Evolutionary conservation across 2,888 invertebrate species (phyloP).

Genomic region (Rhogogaster chlorosoma): DNA sequence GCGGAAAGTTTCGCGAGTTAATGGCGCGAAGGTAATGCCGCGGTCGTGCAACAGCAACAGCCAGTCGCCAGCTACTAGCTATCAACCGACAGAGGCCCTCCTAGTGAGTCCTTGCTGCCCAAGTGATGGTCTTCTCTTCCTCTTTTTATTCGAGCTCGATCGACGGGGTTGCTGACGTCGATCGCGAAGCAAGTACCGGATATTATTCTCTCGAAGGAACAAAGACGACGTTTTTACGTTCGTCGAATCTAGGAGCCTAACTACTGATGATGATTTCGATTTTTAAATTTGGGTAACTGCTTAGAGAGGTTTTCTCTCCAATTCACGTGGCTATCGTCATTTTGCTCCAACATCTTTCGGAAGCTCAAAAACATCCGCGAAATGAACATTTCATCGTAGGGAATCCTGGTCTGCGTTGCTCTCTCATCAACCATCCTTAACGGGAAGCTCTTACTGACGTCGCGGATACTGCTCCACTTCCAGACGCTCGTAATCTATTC

Average conservation of each 20-base stretch:
- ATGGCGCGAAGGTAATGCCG: conserved; percentile 76
- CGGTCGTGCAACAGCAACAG: conserved; percentile 75
- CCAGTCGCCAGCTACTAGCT: conserved; percentile 62
- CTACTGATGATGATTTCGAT: not conserved
- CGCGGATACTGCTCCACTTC: conserved; percentile 56
- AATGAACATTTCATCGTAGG: not conserved
- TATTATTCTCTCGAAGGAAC: conserved; percentile 5
- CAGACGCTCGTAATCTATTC: conserved; percentile 67
- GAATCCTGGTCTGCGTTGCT: not conserved
- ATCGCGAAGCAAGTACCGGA: conserved; percentile 24
- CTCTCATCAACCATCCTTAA: conserved; percentile 14
- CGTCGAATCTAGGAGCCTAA: not conserved
- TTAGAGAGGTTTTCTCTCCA: not conserved
- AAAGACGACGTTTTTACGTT: not conserved
- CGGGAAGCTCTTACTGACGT: conserved; percentile 26
- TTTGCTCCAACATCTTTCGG: not conserved
- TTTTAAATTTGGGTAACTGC: not conserved
- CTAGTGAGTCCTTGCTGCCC: conserved; percentile 56
- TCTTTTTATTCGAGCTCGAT: conserved; percentile 39
- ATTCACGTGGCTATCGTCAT: not conserved
- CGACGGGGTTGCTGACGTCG: conserved; percentile 34
- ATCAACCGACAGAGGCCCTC: conserved; percentile 53
- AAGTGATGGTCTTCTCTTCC: conserved; percentile 52
- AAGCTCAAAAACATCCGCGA: not conserved
- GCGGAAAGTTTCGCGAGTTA: conserved; percentile 77